Evolutionary conservation across 2,888 invertebrate genomes (phyloP), one percentile per base, ranked within the genome.

Genomic region (Caenorhabditis sulstoni): DNA sequence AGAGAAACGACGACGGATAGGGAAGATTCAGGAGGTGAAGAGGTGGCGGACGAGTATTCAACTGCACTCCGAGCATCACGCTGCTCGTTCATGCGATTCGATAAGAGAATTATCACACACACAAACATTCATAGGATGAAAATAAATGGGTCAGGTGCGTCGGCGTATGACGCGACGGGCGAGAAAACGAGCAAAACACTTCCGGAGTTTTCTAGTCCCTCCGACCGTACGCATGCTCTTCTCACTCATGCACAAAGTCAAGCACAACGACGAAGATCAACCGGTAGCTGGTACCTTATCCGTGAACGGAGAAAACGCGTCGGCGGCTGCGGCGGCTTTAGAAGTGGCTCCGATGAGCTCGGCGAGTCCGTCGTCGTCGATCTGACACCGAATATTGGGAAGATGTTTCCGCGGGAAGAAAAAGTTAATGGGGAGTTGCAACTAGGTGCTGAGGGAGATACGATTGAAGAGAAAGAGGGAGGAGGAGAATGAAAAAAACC

Each of bases 351-450:
- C 87, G 35, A 89, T 85, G 55, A 89, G 76, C 64, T 89, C 89
- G n/a, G 85, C 87, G 59, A 89, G 71, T 75, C 87, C 88, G 57
- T 79, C 80, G 70, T 89, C 89, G 79, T 89, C 86, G 59, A 89
- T 88, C 89, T 89, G 82, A 57, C 18, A 22, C 37, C 12, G 50
- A 44, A 23, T 22, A 14, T 23, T 29, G 35, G 16, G 45, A 29
- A 29, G 29, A 29, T n/a, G n/a, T 3, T 29, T 29, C 29, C 4
- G 4, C 29, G 4, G 29, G 7, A 5, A 7, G 29, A 29, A 29
- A 29, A 22, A 22, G 47, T 50, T 39, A 65, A 35, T 23, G 41
- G 29, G 7, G 29, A n/a, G 39, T 59, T 23, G 61, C 39, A 50
- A 37, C 39, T 49, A 50, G 35, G 49, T 47, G 61, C 35, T 16